Base-by-base conservation (phyloP, 2,888 invertebrate genomes). In the Drosophila koepferae region DNA sequence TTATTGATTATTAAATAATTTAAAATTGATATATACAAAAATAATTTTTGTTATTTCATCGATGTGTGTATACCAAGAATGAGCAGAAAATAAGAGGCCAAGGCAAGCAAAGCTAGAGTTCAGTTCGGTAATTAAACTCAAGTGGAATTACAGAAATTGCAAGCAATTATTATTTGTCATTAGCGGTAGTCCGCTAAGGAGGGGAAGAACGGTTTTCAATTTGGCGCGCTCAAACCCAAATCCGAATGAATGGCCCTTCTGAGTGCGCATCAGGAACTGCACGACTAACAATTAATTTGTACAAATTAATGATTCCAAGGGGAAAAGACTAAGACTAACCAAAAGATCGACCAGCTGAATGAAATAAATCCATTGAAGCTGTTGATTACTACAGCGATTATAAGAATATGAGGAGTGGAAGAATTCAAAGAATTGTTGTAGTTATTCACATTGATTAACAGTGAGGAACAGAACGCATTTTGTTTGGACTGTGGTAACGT, bases 81-180 rank as follows among this genome's bases (percentile, higher is more conserved):
- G 23, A n/a, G 28, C 2, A 60, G 23, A 38, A 63, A 51, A 61
- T 23, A 61, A 53, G 31, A 67, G n/a, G 41, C 64, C 43, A 38
- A 46, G n/a, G 31, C 63, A 56, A 41, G 18, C 46, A 48, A 31
- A 20, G 44, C 46, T 49, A 46, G 31, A 68, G 65, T 48, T 34
- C 38, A 56, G 55, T 53, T 53, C 60, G 65, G 78, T 86, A 88
- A 88, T 88, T 86, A 82, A 80, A 86, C 86, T 78, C 78, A 72
- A 88, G 86, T 80, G 84, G 76, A 80, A 84, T 83, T 88, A 74
- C 77, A 80, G 77, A 78, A 86, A 88, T 88, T 82, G 78, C 86
- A 72, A 82, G 86, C 81, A 86, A 84, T 88, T 88, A 82, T 82
- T 86, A 85, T 82, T 84, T 86, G 82, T 77, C 86, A 82, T 82